Conservation (phyloP, 2,888 invertebrate genomes). For the Drosophila parthenogenetica region DNA sequence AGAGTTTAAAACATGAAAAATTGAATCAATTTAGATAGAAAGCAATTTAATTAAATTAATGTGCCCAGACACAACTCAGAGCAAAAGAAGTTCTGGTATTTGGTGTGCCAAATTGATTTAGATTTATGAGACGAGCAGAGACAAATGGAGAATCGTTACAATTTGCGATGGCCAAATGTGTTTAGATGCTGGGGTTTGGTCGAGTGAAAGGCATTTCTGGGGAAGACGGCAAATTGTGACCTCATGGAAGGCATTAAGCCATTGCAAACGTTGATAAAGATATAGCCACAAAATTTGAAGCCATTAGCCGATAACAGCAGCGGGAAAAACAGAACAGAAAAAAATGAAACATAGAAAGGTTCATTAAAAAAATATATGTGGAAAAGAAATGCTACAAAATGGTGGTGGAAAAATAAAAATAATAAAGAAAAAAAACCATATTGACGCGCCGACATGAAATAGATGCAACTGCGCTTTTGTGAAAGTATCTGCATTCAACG, state of each 20-base stretch:
- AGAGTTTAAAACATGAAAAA: not conserved
- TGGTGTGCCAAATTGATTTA: constrained; percentile 35
- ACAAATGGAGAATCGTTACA: constrained; percentile 29
- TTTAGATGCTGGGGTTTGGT: constrained; percentile 12
- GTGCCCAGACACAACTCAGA: not conserved
- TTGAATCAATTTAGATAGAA: not conserved
- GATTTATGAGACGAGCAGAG: constrained; percentile 40
- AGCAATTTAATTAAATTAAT: not conserved
- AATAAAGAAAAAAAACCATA: constrained; percentile 39
- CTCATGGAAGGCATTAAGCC: constrained; percentile 45
- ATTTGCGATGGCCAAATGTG: not conserved
- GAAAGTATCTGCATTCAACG: constrained; percentile 64
- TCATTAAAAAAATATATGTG: constrained; percentile 14
- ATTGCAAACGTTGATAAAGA: constrained; percentile 59
- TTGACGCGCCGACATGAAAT: constrained; percentile 58
- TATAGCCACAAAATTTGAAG: constrained; percentile 42
- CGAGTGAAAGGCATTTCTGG: constrained; percentile 46
- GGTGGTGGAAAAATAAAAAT: constrained; percentile 22
- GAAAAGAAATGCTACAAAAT: constrained; percentile 34
- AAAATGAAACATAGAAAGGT: constrained; percentile 16
- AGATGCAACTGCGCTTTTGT: constrained; percentile 66
- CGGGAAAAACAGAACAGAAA: constrained; percentile 9
- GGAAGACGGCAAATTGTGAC: constrained; percentile 28
- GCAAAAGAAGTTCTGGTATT: constrained; percentile 5
- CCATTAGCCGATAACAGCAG: constrained; percentile 34